Conservation (phyloP, 2,797 vertebrate genomes). For the Acrossocheilus fasciatus region DNA sequence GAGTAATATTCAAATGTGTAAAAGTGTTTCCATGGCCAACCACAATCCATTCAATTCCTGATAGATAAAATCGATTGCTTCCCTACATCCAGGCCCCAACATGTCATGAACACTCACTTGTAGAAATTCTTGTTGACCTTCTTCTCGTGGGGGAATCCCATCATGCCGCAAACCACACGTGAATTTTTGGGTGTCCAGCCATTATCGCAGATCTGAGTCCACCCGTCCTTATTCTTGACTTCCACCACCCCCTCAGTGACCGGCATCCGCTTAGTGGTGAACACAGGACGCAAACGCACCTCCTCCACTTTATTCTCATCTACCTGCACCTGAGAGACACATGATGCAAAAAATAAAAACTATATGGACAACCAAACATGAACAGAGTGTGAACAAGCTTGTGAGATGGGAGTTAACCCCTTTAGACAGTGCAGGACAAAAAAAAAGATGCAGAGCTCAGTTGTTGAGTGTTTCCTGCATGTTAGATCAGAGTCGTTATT, state of each 20-base stretch:
- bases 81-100: too few relatives aligned
- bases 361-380: not conserved
- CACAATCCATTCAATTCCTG: not conserved
- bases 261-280: slow-evolving; percentile 80
- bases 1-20: not conserved
- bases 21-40: not conserved
- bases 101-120: slow-evolving; percentile 82
- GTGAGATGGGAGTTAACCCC: not conserved
- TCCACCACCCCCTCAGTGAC: slow-evolving; percentile 91
- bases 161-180: slow-evolving; percentile 91
- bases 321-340: slow-evolving; percentile 72
- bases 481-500: not conserved
- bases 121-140: slow-evolving; percentile 95
- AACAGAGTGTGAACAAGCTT: not conserved
- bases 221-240: slow-evolving; percentile 85
- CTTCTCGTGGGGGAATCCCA: slow-evolving; percentile 92
- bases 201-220: slow-evolving; percentile 91
- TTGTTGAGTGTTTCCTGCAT: not conserved
- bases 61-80: not conserved
- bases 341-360: not conserved
- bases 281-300: slow-evolving; percentile 86
- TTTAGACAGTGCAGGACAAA: not conserved
- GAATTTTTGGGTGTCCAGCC: slow-evolving; percentile 90
- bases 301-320: slow-evolving; percentile 90
- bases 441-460: not conserved